Evolutionary conservation across 1,140 invertebrate species (phyloP), one percentile per base, ranked within the genome.

Genomic region (Psix sp.): DNA sequence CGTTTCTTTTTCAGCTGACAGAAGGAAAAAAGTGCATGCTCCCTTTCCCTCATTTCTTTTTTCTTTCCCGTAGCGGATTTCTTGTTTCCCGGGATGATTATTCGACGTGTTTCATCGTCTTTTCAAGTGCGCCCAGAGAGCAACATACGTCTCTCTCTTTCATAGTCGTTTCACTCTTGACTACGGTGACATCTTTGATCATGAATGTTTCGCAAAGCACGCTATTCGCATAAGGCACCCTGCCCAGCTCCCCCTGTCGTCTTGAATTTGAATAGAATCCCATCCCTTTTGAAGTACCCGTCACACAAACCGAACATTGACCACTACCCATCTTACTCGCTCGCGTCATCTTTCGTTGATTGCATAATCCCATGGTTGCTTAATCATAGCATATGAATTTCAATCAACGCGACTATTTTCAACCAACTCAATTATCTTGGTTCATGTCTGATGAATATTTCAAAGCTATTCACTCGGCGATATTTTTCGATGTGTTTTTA

Each of bases 161-260:
- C 49, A 54, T 40, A 35, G 62, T 63, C 46, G 57, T 62, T 59
- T 48, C 59, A 54, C 46, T 52, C 52, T 68, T 62, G 66, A 43
- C 60, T 68, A 71, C 70, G 62, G 67, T 72, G 67, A 76, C 67
- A 76, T 76, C 74, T 76, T 76, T 76, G 74, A 76, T 76, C 74
- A 76, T 76, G 66, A 76, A 71, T 76, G 67, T 71, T 71, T 76
- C 66, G 56, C 35, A 63, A 63, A 62, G 52, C 57, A 52, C 54
- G 62, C 66, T 71, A 67, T 62, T 56, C 56, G 65, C 57, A 54
- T 72, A 67, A 74, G 54, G 42, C 49, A 29, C 33, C n/a, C 33
- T 35, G 13, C n/a, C 33, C n/a, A n/a, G n/a, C n/a, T n/a, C n/a
- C 18, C 49, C 56, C 52, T 42, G 17, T 36, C 62, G 31, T 59